Percentiles rank a stretch among this genome's conserved stretches.
Conservation (phyloP, 2,888 invertebrate genomes). For the Oxycera nigricornis region DNA sequence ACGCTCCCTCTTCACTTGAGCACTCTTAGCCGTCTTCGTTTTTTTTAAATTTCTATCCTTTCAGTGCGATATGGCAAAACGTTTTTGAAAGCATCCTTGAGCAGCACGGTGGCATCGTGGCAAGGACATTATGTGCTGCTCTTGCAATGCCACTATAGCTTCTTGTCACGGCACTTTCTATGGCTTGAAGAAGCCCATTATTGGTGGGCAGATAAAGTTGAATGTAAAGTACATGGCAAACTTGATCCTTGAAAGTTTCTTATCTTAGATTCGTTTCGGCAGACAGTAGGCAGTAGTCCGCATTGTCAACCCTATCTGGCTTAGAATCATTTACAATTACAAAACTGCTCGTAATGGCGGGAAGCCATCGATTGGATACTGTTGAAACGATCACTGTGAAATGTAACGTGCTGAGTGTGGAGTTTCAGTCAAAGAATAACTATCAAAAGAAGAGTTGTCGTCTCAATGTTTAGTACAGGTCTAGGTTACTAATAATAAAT, state of each 20-base stretch:
- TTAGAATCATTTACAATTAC: not conserved
- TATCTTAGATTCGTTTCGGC: not conserved
- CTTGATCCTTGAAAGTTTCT: conserved; percentile 20
- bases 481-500: no score
- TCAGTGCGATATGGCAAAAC: not conserved
- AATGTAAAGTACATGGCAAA: conserved; percentile 4
- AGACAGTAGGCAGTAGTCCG: not conserved
- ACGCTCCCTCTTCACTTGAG: no score
- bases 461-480: not conserved
- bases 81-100: not conserved
- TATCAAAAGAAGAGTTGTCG: no score
- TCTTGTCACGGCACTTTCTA: not conserved
- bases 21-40: not conserved
- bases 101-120: not conserved
- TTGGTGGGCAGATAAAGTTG: not conserved
- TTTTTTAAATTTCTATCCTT: conserved; percentile 11
- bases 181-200: conserved; percentile 27
- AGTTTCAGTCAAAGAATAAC: no score
- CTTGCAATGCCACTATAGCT: not conserved
- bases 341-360: not conserved
- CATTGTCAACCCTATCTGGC: not conserved
- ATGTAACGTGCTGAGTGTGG: not conserved
- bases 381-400: not conserved
- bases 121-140: not conserved
- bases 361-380: not conserved